Evolutionary conservation across 1,140 invertebrate genomes (phyloP), one percentile per base, ranked within the genome.

Genomic region (Cheumatopsyche charites): DNA sequence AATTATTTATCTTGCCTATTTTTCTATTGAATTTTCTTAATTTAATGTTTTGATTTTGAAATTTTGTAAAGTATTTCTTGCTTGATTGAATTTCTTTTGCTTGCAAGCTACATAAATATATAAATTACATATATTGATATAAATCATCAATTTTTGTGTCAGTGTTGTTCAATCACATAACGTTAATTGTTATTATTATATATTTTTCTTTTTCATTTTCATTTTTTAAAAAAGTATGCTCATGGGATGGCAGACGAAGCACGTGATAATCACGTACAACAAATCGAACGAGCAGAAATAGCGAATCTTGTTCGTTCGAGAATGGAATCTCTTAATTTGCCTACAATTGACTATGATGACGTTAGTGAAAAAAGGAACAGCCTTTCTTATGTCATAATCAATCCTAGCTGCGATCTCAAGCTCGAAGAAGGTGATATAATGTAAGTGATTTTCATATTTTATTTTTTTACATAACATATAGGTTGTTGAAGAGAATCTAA

Each of bases 311-410:
- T 98, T 0, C 88, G 94, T 49, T 96, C 94, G 17, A 86, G 96
- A 19, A 97, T 98, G 95, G 92, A 95, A 75, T 96, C 94, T 23
- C 81, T 98, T 1, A 95, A 96, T 72, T 85, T 98, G 61, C 95
- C 94, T 0, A 88, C 89, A 0, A 89, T 92, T 41, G 94, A 98
- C 78, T 97, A 97, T 80, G 95, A 95, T 81, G 94, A 97, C 79
- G 93, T 95, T 3, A 94, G 93, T 67, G 94, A 96, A 80, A 95
- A 97, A 82, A 85, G 94, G 43, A 95, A 92, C 83, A 94, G 90
- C 73, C 86, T 99, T 6, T 98, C 96, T 1, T 99, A 98, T 83
- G 97, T 98, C 67, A 98, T 99, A 77, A 98, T 98, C 78, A 99
- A 99, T 81, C 97, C 97, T 0, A 96, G 94, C 80, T 98, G 96